Evolutionary conservation across 2,113 vertebrate genomes (phyloP), one percentile per base, ranked within the genome.

Genomic region (Heteronetta atricapilla): DNA sequence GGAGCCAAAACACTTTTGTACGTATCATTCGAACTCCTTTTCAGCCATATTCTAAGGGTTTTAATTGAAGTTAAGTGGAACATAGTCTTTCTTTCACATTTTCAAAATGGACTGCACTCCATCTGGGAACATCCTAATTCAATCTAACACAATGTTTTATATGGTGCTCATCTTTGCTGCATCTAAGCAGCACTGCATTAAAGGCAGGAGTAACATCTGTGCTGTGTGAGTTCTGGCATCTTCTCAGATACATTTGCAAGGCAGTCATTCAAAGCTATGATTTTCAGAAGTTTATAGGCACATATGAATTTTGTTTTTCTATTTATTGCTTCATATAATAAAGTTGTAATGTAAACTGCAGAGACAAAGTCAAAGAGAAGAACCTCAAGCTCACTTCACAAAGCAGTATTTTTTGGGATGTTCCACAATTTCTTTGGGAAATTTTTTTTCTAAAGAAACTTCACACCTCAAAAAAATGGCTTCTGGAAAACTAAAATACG

Each of bases 231-330:
- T 53, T 94, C 69, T 75, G 34, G 75, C 69, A 79, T 92, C 77
- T 78, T 84, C n/a, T 75, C 60, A 56, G 33, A 15, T 55, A 55
- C 16, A 11, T 84, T 87, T 87, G 46, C 53, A 87, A 38, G 56
- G 7, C 25, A 42, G 29, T 64, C 55, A 9, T 85, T 87, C 46
- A 38, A 10, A 72, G 48, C 8, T 79, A 23, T 85, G 72, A 19
- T 82, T 96, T 93, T 82, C 29, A 52, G 38, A 89, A 87, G 16
- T 75, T 89, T 82, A 85, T 52, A 34, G 66, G 34, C 31, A 82
- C 34, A 59, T 59, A 52, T 18, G 56, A 84, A 75, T 18, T 82
- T 67, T 78, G 36, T 75, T 44, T 55, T 55, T 78, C 82, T 93
- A 34, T 87, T 91, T 46, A 78, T 75, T 42, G 60, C 13, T 78